phyloP scores from a whole-genome alignment of 2,113 vertebrate genomes.

The Bucco capensis region DNA sequence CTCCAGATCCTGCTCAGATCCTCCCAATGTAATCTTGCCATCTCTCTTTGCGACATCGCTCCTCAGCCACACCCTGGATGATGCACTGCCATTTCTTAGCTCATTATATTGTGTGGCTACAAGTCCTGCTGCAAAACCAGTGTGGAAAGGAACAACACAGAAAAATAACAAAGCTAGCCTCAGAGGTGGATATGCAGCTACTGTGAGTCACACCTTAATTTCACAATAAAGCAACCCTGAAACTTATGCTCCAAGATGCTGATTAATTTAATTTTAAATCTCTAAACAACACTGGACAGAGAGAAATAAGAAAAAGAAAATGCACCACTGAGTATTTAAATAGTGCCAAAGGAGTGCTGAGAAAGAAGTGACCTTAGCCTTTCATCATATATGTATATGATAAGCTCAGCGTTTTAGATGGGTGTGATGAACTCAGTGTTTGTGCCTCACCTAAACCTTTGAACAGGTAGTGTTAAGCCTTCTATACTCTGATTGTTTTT shows the following conservation, averaged over 20 bases:
- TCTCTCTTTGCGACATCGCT: conserved; percentile 17
- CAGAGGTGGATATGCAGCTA: conserved; percentile 7
- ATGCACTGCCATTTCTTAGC: conserved; percentile 41
- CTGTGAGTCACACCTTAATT: conserved; percentile 41
- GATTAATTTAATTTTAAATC: conserved; percentile 36
- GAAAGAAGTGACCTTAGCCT: background rate
- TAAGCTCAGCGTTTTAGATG: background rate
- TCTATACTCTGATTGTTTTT: background rate
- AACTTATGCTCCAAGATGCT: background rate
- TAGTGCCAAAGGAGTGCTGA: background rate
- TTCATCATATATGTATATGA: background rate
- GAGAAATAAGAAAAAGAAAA: background rate
- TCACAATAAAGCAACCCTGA: conserved; percentile 23
- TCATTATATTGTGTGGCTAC: background rate
- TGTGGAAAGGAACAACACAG: background rate
- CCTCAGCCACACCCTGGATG: conserved; percentile 32
- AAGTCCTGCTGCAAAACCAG: conserved; percentile 37
- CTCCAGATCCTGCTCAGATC: conserved; percentile 7
- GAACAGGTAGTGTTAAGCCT: background rate
- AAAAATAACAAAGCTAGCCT: conserved; percentile 24
- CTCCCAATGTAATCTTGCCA: conserved; percentile 40
- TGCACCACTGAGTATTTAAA: background rate
- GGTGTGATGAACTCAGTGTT: background rate
- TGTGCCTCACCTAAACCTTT: background rate
- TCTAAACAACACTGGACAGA: conserved; percentile 4